phyloP scores from a whole-genome alignment of 92 coral and sea anemone species.

The Desmophyllum pertusum region DNA sequence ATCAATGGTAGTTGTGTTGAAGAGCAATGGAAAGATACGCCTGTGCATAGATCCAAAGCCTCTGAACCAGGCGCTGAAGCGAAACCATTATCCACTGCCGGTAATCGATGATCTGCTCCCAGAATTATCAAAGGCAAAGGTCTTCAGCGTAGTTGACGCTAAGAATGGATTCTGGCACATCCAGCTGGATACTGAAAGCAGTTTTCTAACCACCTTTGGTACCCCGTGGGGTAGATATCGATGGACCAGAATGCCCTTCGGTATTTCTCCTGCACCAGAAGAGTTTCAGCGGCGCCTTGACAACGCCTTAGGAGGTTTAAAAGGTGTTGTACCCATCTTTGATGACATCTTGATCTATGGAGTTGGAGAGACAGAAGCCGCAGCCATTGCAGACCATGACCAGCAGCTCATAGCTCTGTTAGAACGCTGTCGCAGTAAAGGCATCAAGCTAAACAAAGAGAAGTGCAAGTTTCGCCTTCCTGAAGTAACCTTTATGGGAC shows the following conservation, averaged over 20 bases:
- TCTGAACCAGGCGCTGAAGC: too few relatives aligned
- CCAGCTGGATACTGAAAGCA: conserved; percentile 27
- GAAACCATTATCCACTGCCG: conserved; percentile 37
- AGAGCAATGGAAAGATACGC: conserved; percentile 14
- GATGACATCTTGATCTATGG: too few relatives aligned
- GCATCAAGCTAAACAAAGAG: too few relatives aligned
- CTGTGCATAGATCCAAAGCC: conserved; percentile 7
- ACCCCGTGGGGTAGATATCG: conserved; percentile 29
- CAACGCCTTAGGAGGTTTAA: conserved; percentile 7
- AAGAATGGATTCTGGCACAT: conserved; percentile 42
- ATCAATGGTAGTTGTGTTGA: neutral
- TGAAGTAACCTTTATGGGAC: too few relatives aligned
- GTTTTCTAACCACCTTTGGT: conserved; percentile 9
- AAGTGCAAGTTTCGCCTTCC: conserved; percentile 6
- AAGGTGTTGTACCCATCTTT: conserved; percentile 25
- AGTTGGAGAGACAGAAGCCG: conserved; percentile 19
- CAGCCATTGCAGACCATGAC: conserved; percentile 4
- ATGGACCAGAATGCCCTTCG: too few relatives aligned
- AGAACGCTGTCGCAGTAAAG: too few relatives aligned
- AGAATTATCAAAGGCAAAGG: conserved; percentile 31
- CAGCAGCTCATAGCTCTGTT: conserved; percentile 26
- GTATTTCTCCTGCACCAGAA: too few relatives aligned
- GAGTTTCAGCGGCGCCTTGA: conserved; percentile 21
- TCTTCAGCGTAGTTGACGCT: conserved; percentile 22
- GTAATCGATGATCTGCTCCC: conserved; percentile 37